Evolutionary conservation across 2,888 invertebrate species (phyloP).

Genomic region (Callyntrura sp.): DNA sequence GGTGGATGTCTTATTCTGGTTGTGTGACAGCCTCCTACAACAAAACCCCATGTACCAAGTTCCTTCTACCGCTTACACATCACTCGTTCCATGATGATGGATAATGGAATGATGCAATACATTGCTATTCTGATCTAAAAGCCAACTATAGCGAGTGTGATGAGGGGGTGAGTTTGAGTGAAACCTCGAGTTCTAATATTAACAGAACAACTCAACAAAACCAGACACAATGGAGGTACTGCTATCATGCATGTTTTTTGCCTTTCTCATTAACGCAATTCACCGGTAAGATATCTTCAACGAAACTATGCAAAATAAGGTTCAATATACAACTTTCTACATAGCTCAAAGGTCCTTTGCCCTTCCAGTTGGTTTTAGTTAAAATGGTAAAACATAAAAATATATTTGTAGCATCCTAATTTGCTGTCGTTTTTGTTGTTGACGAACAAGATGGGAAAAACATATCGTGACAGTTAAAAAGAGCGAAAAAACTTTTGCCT

Average conservation of each 20-base stretch:
- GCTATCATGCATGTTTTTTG: no score
- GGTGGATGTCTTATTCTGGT: no score
- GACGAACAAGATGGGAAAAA: slow-evolving; percentile 42
- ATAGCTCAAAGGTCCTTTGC: no score
- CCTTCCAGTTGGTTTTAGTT: no score
- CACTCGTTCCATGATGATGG: slow-evolving; percentile 37
- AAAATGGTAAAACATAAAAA: no score
- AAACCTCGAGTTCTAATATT: no score
- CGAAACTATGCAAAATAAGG: no score
- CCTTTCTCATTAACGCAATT: no score
- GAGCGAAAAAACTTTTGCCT: slow-evolving; percentile 18
- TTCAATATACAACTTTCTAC: not conserved
- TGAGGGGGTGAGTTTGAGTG: not conserved
- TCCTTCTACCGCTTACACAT: not conserved
- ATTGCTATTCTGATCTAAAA: slow-evolving; percentile 4
- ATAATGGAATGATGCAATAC: not conserved
- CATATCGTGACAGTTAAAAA: slow-evolving; percentile 42
- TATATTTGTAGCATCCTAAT: not conserved
- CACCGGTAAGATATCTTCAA: no score
- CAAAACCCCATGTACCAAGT: not conserved
- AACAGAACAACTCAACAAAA: no score
- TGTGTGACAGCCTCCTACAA: not conserved
- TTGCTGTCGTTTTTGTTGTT: slow-evolving; percentile 19
- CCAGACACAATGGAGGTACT: no score
- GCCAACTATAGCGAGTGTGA: not conserved